These are phyloP conservation scores for Montipora sp. DNA, from an alignment of 64 coral and sea anemone genomes.

Conservation along the genomic window DNA sequence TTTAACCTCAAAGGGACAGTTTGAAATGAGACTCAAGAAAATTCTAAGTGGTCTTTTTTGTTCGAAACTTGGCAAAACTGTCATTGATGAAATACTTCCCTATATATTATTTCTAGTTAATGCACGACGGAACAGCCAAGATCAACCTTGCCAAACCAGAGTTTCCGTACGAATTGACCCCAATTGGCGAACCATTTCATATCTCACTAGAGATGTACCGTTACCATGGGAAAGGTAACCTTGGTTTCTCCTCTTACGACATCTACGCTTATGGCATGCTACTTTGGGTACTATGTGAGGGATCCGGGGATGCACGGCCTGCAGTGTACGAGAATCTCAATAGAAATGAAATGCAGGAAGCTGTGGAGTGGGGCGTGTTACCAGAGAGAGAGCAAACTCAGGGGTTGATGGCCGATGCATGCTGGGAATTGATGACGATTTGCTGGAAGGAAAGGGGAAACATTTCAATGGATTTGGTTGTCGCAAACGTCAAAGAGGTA, in stretches of 20 bases:
- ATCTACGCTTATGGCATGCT: constrained; percentile 70
- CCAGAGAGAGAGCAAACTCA: constrained; percentile 32
- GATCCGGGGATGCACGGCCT: constrained; percentile 30
- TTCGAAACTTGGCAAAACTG: no score
- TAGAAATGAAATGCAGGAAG: constrained; percentile 25
- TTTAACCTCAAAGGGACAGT: no score
- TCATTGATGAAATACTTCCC: background rate
- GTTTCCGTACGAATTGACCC: constrained; percentile 46
- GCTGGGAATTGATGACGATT: constrained; percentile 39
- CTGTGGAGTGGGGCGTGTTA: background rate
- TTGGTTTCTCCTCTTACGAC: constrained; percentile 34
- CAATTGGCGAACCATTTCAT: constrained; percentile 60
- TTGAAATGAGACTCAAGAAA: no score
- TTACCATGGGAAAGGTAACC: background rate
- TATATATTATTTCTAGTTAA: constrained; percentile 4
- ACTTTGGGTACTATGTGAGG: constrained; percentile 62
- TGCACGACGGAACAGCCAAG: constrained; percentile 58
- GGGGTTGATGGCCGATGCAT: constrained; percentile 33
- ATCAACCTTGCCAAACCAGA: constrained; percentile 71
- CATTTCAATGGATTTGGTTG: background rate
- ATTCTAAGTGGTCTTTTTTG: no score
- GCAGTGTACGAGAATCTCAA: constrained; percentile 5
- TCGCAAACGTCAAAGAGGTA: background rate
- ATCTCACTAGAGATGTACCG: constrained; percentile 73
- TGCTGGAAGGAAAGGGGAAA: constrained; percentile 36